Conservation (phyloP, 2,797 vertebrate species). For the Megaceryle alcyon region DNA sequence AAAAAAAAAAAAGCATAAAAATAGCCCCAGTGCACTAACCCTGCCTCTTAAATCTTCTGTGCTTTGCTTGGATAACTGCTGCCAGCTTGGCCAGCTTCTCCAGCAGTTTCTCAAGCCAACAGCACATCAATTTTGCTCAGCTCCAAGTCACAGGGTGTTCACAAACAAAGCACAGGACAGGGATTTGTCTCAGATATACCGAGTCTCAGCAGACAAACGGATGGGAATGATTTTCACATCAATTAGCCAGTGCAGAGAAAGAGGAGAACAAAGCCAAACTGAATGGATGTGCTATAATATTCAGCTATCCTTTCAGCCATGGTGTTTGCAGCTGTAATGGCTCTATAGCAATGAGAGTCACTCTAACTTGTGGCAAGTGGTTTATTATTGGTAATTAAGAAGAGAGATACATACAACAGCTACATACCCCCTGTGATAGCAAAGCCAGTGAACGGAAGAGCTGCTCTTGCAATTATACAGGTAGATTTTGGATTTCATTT, state of each 20-base stretch:
- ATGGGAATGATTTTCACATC: conserved; percentile 61
- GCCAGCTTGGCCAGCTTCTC: conserved; percentile 69
- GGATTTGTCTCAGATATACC: conserved; percentile 25
- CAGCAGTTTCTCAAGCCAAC: conserved; percentile 68
- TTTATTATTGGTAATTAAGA: background rate
- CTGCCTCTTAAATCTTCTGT: conserved; percentile 72
- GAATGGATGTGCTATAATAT: background rate
- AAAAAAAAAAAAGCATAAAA: conserved; percentile 57
- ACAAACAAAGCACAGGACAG: conserved; percentile 71
- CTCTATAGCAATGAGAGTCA: background rate
- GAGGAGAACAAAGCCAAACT: conserved; percentile 48
- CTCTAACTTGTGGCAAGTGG: background rate
- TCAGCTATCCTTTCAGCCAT: background rate
- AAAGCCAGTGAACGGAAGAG: background rate
- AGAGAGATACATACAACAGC: background rate
- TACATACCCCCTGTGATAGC: background rate
- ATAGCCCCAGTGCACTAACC: conserved; percentile 58
- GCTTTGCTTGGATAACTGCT: conserved; percentile 40
- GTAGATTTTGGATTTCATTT: background rate
- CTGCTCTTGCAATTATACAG: background rate
- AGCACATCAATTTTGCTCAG: conserved; percentile 67
- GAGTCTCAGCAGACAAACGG: conserved; percentile 24
- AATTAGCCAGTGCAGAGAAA: conserved; percentile 37
- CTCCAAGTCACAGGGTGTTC: conserved; percentile 67
- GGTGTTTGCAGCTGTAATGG: background rate